Evolutionary conservation across 2,797 vertebrate species (phyloP).

Genomic region (Ispidina lecontei): DNA sequence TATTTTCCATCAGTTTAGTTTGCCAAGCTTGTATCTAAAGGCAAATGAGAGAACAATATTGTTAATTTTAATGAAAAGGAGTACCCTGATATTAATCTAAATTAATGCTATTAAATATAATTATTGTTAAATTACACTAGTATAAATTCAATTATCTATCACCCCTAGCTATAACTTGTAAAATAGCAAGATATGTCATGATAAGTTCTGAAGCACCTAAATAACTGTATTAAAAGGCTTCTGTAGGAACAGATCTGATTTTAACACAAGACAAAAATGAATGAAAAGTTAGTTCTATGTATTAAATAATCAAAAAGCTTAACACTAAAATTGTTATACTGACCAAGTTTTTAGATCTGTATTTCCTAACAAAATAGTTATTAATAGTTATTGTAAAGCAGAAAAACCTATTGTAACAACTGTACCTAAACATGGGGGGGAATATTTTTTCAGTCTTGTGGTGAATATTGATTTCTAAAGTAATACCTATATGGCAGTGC

Average conservation of each 20-base stretch:
- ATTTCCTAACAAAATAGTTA: neutral
- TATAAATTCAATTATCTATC: slow-evolving; percentile 1
- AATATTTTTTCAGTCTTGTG: neutral
- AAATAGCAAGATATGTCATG: neutral
- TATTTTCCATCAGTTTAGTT: neutral
- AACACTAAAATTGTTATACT: neutral
- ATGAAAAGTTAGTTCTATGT: neutral
- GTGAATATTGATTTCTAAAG: neutral
- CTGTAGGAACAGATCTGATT: neutral
- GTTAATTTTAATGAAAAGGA: neutral
- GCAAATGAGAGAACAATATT: neutral
- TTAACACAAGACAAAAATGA: neutral
- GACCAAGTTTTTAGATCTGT: neutral
- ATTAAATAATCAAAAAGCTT: neutral
- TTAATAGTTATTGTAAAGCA: neutral
- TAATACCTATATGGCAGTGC: neutral
- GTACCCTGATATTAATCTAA: neutral
- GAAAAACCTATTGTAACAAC: neutral
- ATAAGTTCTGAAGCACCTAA: neutral
- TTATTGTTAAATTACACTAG: neutral
- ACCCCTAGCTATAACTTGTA: neutral
- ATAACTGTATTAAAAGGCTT: neutral
- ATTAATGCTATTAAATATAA: neutral
- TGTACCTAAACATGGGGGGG: neutral
- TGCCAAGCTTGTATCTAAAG: neutral